phyloP scores from a whole-genome alignment of 2,888 invertebrate genomes.

The Augiades crinisus region DNA sequence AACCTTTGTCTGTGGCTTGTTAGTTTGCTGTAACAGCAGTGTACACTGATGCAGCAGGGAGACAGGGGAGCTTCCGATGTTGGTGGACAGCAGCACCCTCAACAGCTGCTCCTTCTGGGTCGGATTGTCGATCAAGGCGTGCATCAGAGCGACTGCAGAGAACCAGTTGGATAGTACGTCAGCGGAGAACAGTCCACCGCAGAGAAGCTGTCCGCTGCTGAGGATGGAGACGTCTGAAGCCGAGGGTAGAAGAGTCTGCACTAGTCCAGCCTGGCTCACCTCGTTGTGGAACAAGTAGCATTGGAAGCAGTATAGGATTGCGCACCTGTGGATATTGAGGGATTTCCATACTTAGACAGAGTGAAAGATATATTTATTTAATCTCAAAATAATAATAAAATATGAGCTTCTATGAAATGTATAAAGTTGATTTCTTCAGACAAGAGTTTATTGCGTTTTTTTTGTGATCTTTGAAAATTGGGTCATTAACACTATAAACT shows the following conservation, averaged over 20 bases:
- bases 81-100: conserved; percentile 93
- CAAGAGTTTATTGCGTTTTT: no score
- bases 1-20: conserved; percentile 88
- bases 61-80: conserved; percentile 91
- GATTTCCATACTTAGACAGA: no score
- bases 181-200: conserved; percentile 94
- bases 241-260: conserved; percentile 95
- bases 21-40: conserved; percentile 90
- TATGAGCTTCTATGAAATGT: no score
- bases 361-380: no score
- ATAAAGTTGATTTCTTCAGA: no score
- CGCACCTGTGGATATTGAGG: conserved; percentile 89
- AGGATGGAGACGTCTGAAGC: conserved; percentile 87
- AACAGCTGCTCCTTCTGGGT: conserved; percentile 94
- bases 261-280: conserved; percentile 91
- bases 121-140: conserved; percentile 92
- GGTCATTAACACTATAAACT: no score
- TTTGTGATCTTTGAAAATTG: no score
- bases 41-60: conserved; percentile 95
- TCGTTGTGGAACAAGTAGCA: conserved; percentile 97
- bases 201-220: conserved; percentile 93
- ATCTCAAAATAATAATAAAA: no score
- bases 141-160: conserved; percentile 94
- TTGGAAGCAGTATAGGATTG: conserved; percentile 98
- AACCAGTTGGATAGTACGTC: conserved; percentile 98